Conservation (phyloP, 1,140 invertebrate species). For the Penaeus japonicus region DNA sequence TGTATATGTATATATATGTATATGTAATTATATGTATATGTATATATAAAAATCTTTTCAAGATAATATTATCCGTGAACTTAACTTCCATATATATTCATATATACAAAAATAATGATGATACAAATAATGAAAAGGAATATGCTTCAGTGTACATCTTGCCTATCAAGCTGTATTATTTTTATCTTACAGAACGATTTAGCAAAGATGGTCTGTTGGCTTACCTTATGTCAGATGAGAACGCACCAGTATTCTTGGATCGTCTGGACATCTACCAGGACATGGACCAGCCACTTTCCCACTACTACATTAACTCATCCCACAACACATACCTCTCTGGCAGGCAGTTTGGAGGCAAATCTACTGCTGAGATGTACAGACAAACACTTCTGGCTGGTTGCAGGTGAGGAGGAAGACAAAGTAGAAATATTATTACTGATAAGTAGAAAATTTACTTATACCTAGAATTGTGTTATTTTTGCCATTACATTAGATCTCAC, state of each 20-base stretch:
- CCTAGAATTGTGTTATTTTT: too few species aligned
- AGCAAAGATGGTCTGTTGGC: conserved; percentile 95
- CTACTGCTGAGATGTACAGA: conserved; percentile 98
- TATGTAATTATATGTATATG: too few species aligned
- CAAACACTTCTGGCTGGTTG: conserved; percentile 95
- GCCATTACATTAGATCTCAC: neutral
- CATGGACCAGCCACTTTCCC: conserved; percentile 96
- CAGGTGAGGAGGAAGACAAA: conserved; percentile 69
- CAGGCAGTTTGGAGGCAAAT: conserved; percentile 96
- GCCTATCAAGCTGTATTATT: neutral
- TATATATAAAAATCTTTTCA: too few species aligned
- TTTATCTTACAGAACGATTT: conserved; percentile 70
- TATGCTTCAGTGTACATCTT: neutral
- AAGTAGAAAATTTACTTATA: too few species aligned
- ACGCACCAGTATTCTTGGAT: conserved; percentile 97
- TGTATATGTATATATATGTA: too few species aligned
- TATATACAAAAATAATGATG: too few species aligned
- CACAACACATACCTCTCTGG: conserved; percentile 99
- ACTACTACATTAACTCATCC: conserved; percentile 99
- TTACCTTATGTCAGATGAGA: conserved; percentile 99
- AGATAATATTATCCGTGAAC: too few species aligned
- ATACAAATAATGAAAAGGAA: too few species aligned
- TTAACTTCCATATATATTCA: too few species aligned
- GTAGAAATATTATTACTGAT: neutral
- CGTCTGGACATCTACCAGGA: conserved; percentile 95